Evolutionary conservation across 2,888 invertebrate species (phyloP).

Genomic region (Pheosia gnoma): DNA sequence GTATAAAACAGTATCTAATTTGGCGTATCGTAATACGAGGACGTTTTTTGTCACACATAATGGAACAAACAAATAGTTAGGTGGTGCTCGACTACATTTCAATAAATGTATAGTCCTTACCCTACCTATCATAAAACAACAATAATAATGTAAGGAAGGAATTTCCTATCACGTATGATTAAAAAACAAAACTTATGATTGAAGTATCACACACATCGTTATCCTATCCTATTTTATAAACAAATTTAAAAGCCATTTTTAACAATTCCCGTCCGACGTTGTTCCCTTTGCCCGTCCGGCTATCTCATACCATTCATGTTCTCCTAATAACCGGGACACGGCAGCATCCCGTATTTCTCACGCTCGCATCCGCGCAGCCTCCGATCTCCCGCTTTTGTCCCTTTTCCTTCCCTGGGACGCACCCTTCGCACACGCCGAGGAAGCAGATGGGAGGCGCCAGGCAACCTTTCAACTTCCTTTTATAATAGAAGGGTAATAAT

Average conservation of each 20-base stretch:
- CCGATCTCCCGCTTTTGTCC: conserved; percentile 57
- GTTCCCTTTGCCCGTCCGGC: conserved; percentile 10
- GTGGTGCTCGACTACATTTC: too few species aligned
- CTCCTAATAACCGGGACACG: conserved; percentile 69
- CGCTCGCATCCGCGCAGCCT: conserved; percentile 72
- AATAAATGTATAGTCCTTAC: too few species aligned
- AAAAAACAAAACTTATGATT: too few species aligned
- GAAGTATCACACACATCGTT: too few species aligned
- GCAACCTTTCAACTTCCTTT: background rate
- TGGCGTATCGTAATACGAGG: too few species aligned
- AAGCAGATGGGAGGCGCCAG: conserved; percentile 34
- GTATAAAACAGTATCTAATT: background rate
- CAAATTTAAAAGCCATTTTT: too few species aligned
- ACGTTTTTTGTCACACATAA: too few species aligned
- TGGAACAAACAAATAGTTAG: too few species aligned
- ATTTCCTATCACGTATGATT: too few species aligned
- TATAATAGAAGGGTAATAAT: background rate
- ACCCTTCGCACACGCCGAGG: conserved; percentile 52
- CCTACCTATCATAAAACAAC: too few species aligned
- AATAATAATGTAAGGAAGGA: too few species aligned
- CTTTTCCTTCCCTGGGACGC: conserved; percentile 62
- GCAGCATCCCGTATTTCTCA: conserved; percentile 79
- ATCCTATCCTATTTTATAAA: too few species aligned
- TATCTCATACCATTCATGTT: conserved; percentile 50
- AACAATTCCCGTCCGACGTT: background rate